A percentile compares a stretch with the other conserved stretches of the same genome.
Evolutionary conservation across 2,797 vertebrate genomes (phyloP).

Genomic region (Podarcis lilfordi): DNA sequence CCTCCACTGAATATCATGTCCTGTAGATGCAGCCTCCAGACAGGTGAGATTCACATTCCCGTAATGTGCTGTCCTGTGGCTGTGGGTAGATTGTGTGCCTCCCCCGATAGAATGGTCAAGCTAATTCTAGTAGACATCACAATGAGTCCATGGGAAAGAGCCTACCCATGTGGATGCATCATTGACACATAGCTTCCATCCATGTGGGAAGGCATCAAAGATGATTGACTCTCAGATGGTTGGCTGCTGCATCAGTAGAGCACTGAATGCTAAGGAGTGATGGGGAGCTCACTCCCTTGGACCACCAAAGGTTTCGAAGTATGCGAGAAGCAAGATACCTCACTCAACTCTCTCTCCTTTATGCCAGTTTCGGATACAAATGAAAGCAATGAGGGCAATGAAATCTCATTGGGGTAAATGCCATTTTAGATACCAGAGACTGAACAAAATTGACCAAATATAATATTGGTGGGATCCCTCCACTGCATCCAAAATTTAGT

Average conservation of each 20-base stretch:
- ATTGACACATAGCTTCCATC: neutral
- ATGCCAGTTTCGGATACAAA: neutral
- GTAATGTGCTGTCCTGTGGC: neutral
- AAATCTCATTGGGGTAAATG: neutral
- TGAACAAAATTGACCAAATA: neutral
- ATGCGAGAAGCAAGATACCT: slow-evolving; percentile 50
- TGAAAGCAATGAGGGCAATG: neutral
- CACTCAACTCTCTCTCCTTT: neutral
- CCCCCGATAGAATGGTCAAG: neutral
- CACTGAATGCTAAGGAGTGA: slow-evolving; percentile 21
- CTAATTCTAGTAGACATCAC: neutral
- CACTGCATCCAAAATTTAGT: neutral
- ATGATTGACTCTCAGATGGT: neutral
- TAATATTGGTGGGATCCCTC: neutral
- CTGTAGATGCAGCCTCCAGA: neutral
- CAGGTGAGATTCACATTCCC: neutral
- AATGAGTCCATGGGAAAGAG: neutral
- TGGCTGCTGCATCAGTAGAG: neutral
- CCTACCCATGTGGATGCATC: neutral
- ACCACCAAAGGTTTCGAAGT: slow-evolving; percentile 36
- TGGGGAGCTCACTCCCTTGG: slow-evolving; percentile 32
- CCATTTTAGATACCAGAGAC: neutral
- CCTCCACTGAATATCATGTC: slow-evolving; percentile 31
- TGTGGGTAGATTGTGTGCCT: neutral
- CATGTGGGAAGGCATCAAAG: neutral